Conservation (phyloP, 2,888 invertebrate genomes). For the Stenurella melanura region DNA sequence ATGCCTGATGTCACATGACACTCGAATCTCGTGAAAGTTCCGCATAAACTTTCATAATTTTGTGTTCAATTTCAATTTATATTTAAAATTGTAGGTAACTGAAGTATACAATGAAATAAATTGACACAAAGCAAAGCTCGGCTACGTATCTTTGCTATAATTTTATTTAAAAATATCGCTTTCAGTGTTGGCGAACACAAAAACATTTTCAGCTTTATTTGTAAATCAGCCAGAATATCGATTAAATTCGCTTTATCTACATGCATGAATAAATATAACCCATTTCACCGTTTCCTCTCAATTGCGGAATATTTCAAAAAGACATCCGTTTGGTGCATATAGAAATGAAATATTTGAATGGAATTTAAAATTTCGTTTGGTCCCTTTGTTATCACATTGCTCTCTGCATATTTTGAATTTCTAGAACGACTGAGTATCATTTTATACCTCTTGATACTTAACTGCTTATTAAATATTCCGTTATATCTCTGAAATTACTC, state of each 20-base stretch:
- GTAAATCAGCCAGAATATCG: conserved; percentile 5
- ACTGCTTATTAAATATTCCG: conserved; percentile 21
- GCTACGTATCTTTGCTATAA: neutral
- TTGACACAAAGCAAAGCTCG: neutral
- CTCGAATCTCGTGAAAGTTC: too few relatives aligned
- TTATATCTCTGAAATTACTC: conserved; percentile 17
- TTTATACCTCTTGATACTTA: conserved; percentile 13
- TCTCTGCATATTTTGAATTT: conserved; percentile 8
- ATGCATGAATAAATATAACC: conserved; percentile 21
- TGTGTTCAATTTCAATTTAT: too few relatives aligned
- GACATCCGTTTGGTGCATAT: conserved; percentile 17
- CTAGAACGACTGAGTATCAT: conserved; percentile 9
- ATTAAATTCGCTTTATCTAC: conserved; percentile 25
- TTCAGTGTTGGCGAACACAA: neutral
- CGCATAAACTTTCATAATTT: too few relatives aligned
- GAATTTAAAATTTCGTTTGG: conserved; percentile 18
- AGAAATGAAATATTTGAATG: conserved; percentile 27
- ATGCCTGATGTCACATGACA: too few relatives aligned
- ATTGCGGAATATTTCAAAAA: conserved; percentile 12
- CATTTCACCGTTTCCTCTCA: neutral
- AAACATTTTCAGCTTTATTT: neutral
- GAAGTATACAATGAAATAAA: too few relatives aligned
- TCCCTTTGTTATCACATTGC: conserved; percentile 15
- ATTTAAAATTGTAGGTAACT: too few relatives aligned
- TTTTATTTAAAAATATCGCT: neutral